These are phyloP conservation scores for Ectobius pallidus DNA, from an alignment of 2,888 invertebrate genomes.

Conservation along the genomic window DNA sequence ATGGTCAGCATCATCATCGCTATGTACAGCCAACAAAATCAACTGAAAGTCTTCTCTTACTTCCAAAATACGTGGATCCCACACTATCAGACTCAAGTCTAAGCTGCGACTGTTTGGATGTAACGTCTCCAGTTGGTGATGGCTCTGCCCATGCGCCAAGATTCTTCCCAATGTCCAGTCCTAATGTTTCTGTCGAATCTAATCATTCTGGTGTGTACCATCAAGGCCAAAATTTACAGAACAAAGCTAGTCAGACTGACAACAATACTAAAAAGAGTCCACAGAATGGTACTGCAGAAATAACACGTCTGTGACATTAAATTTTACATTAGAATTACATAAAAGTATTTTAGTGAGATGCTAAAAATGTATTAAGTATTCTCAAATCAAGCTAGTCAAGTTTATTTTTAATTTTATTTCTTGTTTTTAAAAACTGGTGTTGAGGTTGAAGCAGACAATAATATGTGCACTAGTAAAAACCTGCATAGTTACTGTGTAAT, in stretches of 20 bases:
- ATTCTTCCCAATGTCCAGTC: constrained; percentile 36
- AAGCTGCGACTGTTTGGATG: constrained; percentile 73
- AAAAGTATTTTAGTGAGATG: background rate
- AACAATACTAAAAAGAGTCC: constrained; percentile 38
- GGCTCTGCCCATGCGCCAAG: constrained; percentile 17
- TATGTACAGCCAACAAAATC: constrained; percentile 76
- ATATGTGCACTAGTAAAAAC: constrained; percentile 9
- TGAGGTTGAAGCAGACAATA: background rate
- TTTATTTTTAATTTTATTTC: background rate
- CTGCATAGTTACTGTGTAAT: background rate
- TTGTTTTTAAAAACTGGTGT: background rate
- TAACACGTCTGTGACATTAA: constrained; percentile 49
- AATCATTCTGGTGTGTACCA: background rate
- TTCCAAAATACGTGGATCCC: constrained; percentile 64
- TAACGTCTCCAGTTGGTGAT: constrained; percentile 42
- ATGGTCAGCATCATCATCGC: constrained; percentile 50
- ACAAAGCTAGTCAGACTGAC: constrained; percentile 50
- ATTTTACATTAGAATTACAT: background rate
- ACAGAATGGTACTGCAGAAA: constrained; percentile 47
- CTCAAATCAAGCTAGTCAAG: constrained; percentile 1
- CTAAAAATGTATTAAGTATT: constrained; percentile 2
- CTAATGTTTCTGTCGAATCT: constrained; percentile 26
- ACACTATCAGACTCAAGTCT: constrained; percentile 69
- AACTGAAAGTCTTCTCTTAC: constrained; percentile 76
- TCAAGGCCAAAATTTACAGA: constrained; percentile 20